Base-by-base conservation (phyloP, 2,888 invertebrate species). In the Andrena bicolor region DNA sequence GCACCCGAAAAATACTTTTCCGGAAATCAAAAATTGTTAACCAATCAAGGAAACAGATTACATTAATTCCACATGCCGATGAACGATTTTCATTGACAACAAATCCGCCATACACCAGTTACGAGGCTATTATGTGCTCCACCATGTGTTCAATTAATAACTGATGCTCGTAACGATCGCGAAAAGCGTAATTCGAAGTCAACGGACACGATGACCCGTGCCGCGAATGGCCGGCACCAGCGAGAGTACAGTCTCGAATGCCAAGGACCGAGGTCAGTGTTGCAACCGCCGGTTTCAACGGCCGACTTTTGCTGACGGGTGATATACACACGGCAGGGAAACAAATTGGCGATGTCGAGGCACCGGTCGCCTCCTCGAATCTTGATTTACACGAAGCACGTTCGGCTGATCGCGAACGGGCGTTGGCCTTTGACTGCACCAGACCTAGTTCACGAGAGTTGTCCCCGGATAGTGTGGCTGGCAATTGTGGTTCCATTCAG, bases 301-400 rank as follows among this genome's bases (percentile, higher is more conserved):
- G 32, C 74, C 80, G 86, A 84, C 73, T 80, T 83, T 85, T 77
- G 72, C 77, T 65, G 71, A 70, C 61, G 60, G 71, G 80, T 64
- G 63, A 63, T 74, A 72, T 32, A 77, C 56, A 77, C 75, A 73
- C 70, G 71, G 30, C 58, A 35, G 87, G 60, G 75, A 83, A 81
- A 82, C 81, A 72, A 81, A 87, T 84, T 80, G 82, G 80, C 89
- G 80, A 76, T 85, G 80, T 49, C 76, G 69, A 64, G 73, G 35
- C 75, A 51, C 70, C 74, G 85, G 41, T 56, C 32, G 58, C 68
- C 79, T 58, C 58, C 72, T 84, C 73, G 76, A 83, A 70, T 82
- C 88, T 85, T 78, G 85, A 89, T 91, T 89, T 87, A 83, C 88
- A 89, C 89, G 87, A 87, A 88, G 89, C 28, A 87, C 65, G 58